A percentile compares a stretch with the other conserved stretches of the same genome.
Conservation (phyloP, 1,140 invertebrate genomes). For the Neodiprion fabricii region DNA sequence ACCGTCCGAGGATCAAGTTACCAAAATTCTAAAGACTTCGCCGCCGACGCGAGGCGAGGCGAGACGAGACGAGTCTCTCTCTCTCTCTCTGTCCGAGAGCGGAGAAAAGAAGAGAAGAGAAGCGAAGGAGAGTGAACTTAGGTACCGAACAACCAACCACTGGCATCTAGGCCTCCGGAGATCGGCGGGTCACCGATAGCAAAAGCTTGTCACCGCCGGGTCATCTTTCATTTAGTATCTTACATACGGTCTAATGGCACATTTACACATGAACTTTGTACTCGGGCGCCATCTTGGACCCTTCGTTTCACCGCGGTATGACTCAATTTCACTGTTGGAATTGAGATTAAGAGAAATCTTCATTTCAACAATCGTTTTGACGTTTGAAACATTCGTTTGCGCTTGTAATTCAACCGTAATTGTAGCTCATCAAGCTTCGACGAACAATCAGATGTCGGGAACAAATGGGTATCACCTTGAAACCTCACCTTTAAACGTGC, state of each 20-base stretch:
- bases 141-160: not conserved
- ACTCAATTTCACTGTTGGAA: not conserved
- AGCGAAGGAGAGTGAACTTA: slow-evolving; percentile 2
- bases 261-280: slow-evolving; percentile 2
- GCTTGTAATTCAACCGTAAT: too few relatives aligned
- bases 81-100: slow-evolving; percentile 9
- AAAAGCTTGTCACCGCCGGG: not conserved
- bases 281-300: not conserved
- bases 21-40: slow-evolving; percentile 39
- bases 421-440: too few relatives aligned
- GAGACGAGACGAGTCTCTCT: slow-evolving; percentile 9
- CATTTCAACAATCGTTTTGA: too few relatives aligned
- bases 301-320: not conserved
- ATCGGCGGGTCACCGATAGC: slow-evolving; percentile 1
- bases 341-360: too few relatives aligned
- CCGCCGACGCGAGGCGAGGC: slow-evolving; percentile 26
- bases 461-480: too few relatives aligned
- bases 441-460: too few relatives aligned
- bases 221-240: slow-evolving; percentile 1
- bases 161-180: too few relatives aligned
- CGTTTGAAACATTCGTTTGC: too few relatives aligned
- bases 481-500: too few relatives aligned
- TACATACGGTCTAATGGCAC: not conserved
- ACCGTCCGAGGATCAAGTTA: slow-evolving; percentile 32
- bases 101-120: slow-evolving; percentile 9